A percentile compares a stretch with the other conserved stretches of the same genome.
Evolutionary conservation across 2,888 invertebrate genomes (phyloP).

Genomic region (Acleris cristana): DNA sequence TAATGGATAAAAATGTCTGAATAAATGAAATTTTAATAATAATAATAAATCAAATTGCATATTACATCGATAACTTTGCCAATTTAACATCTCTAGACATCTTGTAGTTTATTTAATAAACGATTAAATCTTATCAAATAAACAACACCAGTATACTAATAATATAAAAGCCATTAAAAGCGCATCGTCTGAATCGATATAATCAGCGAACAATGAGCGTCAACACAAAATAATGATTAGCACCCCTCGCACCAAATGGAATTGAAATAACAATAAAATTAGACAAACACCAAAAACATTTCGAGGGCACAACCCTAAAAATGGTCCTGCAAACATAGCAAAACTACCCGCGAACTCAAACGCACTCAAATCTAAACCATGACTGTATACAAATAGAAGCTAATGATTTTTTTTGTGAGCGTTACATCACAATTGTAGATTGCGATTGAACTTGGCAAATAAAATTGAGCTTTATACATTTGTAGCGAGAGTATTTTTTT

Average conservation of each 20-base stretch:
- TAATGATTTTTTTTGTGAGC: not conserved
- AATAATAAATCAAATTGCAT: too few species aligned
- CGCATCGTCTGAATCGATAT: slow-evolving; percentile 8
- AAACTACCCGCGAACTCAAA: not conserved
- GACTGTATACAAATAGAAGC: not conserved
- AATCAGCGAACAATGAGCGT: slow-evolving; percentile 18
- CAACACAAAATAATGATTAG: slow-evolving; percentile 22
- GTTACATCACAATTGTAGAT: not conserved
- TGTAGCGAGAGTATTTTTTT: not conserved
- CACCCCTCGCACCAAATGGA: slow-evolving; percentile 15
- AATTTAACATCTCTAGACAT: too few species aligned
- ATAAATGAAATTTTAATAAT: too few species aligned
- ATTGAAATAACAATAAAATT: slow-evolving; percentile 22
- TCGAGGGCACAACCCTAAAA: slow-evolving; percentile 5
- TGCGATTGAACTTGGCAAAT: not conserved
- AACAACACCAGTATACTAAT: not conserved
- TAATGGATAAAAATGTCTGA: too few species aligned
- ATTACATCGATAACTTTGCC: too few species aligned
- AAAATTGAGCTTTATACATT: not conserved
- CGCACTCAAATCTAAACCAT: not conserved
- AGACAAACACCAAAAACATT: slow-evolving; percentile 23
- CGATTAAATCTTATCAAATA: not conserved
- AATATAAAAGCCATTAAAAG: slow-evolving; percentile 12
- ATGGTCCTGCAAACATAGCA: not conserved
- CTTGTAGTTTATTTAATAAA: not conserved